These are phyloP conservation scores for Pteropus alecto DNA, from an alignment of 2,113 vertebrate species.

Conservation along the genomic window DNA sequence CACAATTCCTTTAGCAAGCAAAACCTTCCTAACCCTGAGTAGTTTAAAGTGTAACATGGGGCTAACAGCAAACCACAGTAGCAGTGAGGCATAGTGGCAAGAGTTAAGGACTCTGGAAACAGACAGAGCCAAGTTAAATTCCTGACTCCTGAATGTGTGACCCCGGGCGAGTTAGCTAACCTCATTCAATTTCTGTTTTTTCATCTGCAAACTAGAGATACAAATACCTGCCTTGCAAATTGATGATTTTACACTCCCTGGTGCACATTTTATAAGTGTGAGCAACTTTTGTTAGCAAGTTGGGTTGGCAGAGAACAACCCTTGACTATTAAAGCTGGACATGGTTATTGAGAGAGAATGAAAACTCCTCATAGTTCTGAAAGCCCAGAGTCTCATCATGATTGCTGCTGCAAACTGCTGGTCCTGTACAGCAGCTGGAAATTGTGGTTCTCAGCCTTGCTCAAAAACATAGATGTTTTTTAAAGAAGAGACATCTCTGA, in stretches of 20 bases:
- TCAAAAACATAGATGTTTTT: background rate
- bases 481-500: background rate
- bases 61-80: background rate
- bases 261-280: background rate
- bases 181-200: background rate
- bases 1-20: background rate
- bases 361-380: background rate
- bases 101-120: background rate
- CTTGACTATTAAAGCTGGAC: background rate
- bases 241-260: background rate
- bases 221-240: background rate
- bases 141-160: background rate
- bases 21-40: background rate
- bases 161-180: background rate
- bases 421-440: background rate
- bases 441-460: background rate
- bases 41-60: background rate
- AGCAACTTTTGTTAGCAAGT: background rate
- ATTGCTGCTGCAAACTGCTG: background rate
- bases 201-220: background rate
- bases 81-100: fast-evolving
- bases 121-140: background rate
- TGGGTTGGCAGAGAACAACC: background rate
- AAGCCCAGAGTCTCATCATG: background rate
- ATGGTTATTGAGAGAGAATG: background rate